Percentiles rank a stretch among this genome's conserved stretches.
phyloP scores from a whole-genome alignment of 1,140 invertebrate species.

The Pseudomyrmex gracilis region DNA sequence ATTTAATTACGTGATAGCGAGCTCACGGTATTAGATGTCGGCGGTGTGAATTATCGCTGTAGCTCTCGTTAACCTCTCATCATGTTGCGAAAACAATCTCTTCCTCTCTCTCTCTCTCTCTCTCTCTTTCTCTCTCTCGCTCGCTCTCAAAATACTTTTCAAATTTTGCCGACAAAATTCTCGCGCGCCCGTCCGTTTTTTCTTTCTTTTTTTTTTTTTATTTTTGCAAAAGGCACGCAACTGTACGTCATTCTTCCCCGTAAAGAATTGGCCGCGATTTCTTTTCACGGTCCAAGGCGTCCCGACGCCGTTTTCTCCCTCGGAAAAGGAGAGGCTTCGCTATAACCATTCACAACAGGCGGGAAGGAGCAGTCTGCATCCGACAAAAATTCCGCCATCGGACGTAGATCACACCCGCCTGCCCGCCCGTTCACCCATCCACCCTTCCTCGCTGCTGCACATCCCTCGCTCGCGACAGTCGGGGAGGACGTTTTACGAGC shows the following conservation, averaged over 20 bases:
- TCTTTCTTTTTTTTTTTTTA: too few species aligned
- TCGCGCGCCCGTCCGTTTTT: too few species aligned
- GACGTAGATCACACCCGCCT: slow-evolving; percentile 59
- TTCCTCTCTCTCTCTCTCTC: not conserved
- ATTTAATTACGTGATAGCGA: slow-evolving; percentile 35
- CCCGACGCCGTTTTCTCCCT: slow-evolving; percentile 13
- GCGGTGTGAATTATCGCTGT: slow-evolving; percentile 40
- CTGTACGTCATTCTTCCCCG: slow-evolving; percentile 12
- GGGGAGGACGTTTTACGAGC: slow-evolving; percentile 75
- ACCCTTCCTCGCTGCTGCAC: slow-evolving; percentile 31
- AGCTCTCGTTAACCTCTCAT: slow-evolving; percentile 54
- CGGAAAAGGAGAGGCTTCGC: slow-evolving; percentile 16
- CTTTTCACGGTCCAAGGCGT: slow-evolving; percentile 46
- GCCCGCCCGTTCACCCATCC: not conserved
- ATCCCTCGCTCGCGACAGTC: slow-evolving; percentile 43
- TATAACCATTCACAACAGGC: slow-evolving; percentile 58
- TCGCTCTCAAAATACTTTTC: not conserved
- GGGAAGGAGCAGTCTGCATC: slow-evolving; percentile 47
- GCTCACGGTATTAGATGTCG: slow-evolving; percentile 25
- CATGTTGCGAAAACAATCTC: slow-evolving; percentile 16
- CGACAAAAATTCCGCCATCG: slow-evolving; percentile 65
- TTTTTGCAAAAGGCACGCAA: slow-evolving; percentile 29
- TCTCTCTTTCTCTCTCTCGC: not conserved
- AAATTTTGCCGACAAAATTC: slow-evolving; percentile 4
- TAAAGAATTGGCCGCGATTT: slow-evolving; percentile 57